Percentiles rank a stretch among this genome's conserved stretches.
These are phyloP conservation scores for Typhlomys cinereus DNA, from an alignment of 2,113 vertebrate species.

Conservation along the genomic window DNA sequence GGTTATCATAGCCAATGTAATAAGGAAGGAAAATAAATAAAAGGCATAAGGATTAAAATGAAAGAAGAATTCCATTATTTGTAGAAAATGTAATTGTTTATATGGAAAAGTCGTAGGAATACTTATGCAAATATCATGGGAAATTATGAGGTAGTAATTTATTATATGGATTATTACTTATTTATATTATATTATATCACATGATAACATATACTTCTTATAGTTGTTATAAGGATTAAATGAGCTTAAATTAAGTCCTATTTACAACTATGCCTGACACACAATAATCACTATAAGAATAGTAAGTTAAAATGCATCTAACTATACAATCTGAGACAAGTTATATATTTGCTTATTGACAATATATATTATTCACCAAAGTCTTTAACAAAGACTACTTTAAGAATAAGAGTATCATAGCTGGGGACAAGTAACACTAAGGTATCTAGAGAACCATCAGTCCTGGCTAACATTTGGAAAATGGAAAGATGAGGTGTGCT, in stretches of 20 bases:
- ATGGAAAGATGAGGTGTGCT: neutral
- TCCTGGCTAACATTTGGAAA: slow-evolving; percentile 30
- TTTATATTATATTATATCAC: neutral
- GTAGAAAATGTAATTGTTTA: neutral
- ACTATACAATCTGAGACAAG: slow-evolving; percentile 6
- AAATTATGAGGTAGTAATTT: no score
- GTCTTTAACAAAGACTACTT: neutral
- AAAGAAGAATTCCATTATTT: neutral
- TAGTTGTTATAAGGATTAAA: neutral
- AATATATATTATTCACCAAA: slow-evolving; percentile 40
- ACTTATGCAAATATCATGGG: no score
- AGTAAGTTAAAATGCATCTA: slow-evolving; percentile 5
- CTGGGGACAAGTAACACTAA: neutral
- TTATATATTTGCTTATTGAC: neutral
- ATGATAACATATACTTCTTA: neutral
- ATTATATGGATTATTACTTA: no score
- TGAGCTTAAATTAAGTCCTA: slow-evolving; percentile 11
- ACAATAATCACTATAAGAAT: neutral
- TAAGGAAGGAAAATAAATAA: slow-evolving; percentile 27
- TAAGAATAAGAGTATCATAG: slow-evolving; percentile 34
- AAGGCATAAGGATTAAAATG: neutral
- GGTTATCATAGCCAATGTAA: neutral
- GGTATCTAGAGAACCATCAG: neutral
- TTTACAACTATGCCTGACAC: neutral
- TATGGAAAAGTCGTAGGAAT: slow-evolving; percentile 29